Percentiles rank a stretch among this genome's conserved stretches.
Evolutionary conservation across 2,888 invertebrate genomes (phyloP).

Genomic region (Pimpla rufipes): DNA sequence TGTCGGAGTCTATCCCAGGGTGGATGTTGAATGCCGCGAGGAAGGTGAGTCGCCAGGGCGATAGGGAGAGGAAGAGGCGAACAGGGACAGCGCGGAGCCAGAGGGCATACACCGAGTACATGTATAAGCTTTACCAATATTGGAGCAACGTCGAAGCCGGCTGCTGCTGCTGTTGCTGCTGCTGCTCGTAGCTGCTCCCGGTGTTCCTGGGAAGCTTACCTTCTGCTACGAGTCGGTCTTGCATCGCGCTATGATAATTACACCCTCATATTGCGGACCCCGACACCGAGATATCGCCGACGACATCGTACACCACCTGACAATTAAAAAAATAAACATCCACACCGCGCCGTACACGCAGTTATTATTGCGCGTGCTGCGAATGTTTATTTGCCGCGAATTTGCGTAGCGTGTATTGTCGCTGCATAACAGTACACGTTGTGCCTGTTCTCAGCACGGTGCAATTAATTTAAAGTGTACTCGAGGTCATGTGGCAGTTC

Average conservation of each 20-base stretch:
- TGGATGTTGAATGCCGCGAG: slow-evolving; percentile 28
- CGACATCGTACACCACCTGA: background rate
- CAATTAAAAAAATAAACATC: slow-evolving; percentile 10
- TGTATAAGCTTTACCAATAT: slow-evolving; percentile 46
- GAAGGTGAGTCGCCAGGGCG: background rate
- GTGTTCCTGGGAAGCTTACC: slow-evolving; percentile 15
- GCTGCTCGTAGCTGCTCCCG: slow-evolving; percentile 10
- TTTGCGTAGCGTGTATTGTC: background rate
- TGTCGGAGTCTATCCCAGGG: slow-evolving; percentile 24
- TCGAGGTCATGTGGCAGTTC: too few relatives aligned
- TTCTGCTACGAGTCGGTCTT: background rate
- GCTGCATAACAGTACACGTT: too few relatives aligned
- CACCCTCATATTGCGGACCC: background rate
- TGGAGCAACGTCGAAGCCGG: slow-evolving; percentile 21
- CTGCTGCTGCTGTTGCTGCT: background rate
- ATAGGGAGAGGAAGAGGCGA: background rate
- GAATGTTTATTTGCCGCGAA: background rate
- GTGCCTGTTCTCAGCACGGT: too few relatives aligned
- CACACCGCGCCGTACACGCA: background rate
- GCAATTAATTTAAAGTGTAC: too few relatives aligned
- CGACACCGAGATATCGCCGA: background rate
- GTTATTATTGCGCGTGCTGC: background rate
- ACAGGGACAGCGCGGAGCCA: background rate
- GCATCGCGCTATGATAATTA: slow-evolving; percentile 19
- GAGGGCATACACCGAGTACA: slow-evolving; percentile 10